These are phyloP conservation scores for Falcaria lacertinaria DNA, from an alignment of 2,888 invertebrate species.

Conservation along the genomic window DNA sequence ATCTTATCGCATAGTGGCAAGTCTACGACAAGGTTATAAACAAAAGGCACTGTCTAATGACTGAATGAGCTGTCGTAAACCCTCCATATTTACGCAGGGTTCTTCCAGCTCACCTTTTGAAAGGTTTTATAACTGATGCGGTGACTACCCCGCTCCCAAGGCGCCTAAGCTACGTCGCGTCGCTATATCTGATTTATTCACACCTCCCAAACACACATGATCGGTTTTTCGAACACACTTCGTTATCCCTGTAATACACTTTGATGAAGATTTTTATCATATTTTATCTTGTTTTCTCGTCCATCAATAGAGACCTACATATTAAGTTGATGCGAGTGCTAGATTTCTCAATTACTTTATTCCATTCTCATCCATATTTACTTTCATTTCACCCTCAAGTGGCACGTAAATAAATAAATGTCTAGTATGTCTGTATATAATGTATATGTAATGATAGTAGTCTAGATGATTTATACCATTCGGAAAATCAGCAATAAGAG, in stretches of 20 bases:
- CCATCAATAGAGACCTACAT: too few species aligned
- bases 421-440: too few species aligned
- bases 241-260: slow-evolving; percentile 34
- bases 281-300: too few species aligned
- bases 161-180: slow-evolving; percentile 62
- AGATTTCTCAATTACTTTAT: too few species aligned
- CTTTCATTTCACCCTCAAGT: too few species aligned
- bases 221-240: slow-evolving; percentile 64
- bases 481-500: too few species aligned
- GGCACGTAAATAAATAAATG: too few species aligned
- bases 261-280: too few species aligned
- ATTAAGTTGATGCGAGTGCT: too few species aligned
- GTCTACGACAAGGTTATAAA: slow-evolving; percentile 67
- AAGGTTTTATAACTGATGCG: slow-evolving; percentile 68
- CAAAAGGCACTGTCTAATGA: slow-evolving; percentile 70
- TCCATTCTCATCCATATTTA: too few species aligned
- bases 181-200: slow-evolving; percentile 75
- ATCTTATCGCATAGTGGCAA: slow-evolving; percentile 66
- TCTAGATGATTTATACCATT: too few species aligned
- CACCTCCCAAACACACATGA: slow-evolving; percentile 73
- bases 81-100: slow-evolving; percentile 73
- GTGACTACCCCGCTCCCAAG: slow-evolving; percentile 54
- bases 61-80: slow-evolving; percentile 74
- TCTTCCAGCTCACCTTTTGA: slow-evolving; percentile 70
- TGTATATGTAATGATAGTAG: too few species aligned